These are phyloP conservation scores for Rhabdophis nuchalis DNA, from an alignment of 2,797 vertebrate species.

Conservation along the genomic window DNA sequence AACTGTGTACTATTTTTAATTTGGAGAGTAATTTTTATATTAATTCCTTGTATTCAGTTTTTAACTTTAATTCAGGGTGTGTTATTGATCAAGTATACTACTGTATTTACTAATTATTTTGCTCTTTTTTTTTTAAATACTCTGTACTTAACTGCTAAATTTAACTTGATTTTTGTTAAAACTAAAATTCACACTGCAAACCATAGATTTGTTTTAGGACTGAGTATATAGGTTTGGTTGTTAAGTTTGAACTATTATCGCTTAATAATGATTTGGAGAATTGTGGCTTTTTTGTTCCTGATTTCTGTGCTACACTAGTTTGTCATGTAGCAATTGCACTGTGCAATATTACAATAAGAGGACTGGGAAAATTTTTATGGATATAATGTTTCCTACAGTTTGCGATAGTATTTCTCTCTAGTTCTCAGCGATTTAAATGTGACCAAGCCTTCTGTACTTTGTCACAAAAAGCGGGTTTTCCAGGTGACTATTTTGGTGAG, in stretches of 20 bases:
- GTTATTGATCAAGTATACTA: conserved; percentile 86
- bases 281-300: conserved; percentile 82
- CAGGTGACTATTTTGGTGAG: conserved; percentile 99
- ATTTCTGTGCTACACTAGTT: conserved; percentile 98
- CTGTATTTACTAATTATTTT: conserved; percentile 80
- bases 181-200: conserved; percentile 97
- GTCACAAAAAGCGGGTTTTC: conserved; percentile 99
- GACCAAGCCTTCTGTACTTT: conserved; percentile 99
- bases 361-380: conserved; percentile 97
- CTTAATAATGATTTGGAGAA: conserved; percentile 87
- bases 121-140: conserved; percentile 65
- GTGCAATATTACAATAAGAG: conserved; percentile 99
- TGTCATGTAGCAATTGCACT: conserved; percentile 99
- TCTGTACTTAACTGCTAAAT: conserved; percentile 74
- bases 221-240: conserved; percentile 84
- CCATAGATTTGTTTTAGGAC: conserved; percentile 87
- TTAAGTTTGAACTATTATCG: conserved; percentile 90
- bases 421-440: conserved; percentile 99
- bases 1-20: conserved; percentile 71
- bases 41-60: conserved; percentile 76
- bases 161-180: conserved; percentile 77
- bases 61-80: conserved; percentile 86
- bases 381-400: conserved; percentile 99
- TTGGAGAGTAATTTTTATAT: conserved; percentile 74
- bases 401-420: conserved; percentile 99